Conservation (phyloP, 2,888 invertebrate species). For the Heliconius charithonia region DNA sequence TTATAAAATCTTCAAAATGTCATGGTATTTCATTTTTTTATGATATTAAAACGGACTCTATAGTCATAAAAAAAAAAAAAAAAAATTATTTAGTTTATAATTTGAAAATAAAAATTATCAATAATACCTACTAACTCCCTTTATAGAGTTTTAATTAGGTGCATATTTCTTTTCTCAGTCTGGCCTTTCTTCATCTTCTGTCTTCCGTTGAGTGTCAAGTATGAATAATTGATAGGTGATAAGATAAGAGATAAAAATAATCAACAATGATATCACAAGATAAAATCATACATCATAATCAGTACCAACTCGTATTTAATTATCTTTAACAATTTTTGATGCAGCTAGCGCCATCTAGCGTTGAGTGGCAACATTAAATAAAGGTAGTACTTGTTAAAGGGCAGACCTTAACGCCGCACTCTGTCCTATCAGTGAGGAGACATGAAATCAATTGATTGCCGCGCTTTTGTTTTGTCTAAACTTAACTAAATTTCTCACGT, state of each 20-base stretch:
- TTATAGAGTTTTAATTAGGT: neutral
- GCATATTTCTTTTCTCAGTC: neutral
- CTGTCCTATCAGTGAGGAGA: neutral
- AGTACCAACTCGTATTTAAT: conserved; percentile 15
- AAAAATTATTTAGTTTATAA: no score
- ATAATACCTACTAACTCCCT: neutral
- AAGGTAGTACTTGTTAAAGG: neutral
- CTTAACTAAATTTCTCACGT: no score
- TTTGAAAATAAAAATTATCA: no score
- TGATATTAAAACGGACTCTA: no score
- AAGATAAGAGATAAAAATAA: neutral
- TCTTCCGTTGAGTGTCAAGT: neutral
- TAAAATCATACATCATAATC: conserved; percentile 5
- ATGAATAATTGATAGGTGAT: neutral
- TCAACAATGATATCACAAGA: conserved; percentile 1
- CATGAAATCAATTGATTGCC: no score
- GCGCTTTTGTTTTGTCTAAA: no score
- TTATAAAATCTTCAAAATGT: no score
- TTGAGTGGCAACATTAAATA: neutral
- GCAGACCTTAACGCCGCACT: neutral
- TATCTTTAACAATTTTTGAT: conserved; percentile 42
- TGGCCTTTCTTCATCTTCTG: neutral
- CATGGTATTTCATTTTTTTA: no score
- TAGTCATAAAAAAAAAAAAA: no score
- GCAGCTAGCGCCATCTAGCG: conserved; percentile 51